phyloP scores from a whole-genome alignment of 2,113 vertebrate genomes.

The Podocnemis expansa region DNA sequence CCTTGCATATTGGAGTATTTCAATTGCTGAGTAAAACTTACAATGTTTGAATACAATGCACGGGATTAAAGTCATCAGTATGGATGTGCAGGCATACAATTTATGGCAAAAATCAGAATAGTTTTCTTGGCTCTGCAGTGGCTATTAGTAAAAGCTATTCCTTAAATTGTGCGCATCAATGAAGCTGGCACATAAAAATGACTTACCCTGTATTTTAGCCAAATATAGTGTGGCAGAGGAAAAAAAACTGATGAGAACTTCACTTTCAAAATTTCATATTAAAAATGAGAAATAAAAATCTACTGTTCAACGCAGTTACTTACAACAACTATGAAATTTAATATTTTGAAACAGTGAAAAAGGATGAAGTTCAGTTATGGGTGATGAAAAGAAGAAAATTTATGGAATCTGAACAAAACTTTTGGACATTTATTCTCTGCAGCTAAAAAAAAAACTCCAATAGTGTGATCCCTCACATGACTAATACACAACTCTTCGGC shows the following conservation, averaged over 20 bases:
- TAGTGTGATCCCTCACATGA: conserved; percentile 15
- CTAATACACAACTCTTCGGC: conserved; percentile 31
- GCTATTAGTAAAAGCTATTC: background rate
- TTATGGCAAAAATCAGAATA: background rate
- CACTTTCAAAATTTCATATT: background rate
- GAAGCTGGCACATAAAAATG: background rate
- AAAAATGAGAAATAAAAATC: background rate
- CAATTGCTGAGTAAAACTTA: background rate
- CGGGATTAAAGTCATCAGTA: background rate
- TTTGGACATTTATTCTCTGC: conserved; percentile 41
- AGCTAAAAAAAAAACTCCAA: conserved; percentile 30
- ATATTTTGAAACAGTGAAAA: background rate
- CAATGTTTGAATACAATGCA: background rate
- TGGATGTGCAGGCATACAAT: background rate
- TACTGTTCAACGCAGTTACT: accelerated
- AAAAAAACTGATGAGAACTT: background rate
- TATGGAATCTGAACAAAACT: conserved; percentile 29
- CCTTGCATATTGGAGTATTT: background rate
- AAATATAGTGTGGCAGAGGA: background rate
- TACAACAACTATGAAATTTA: background rate
- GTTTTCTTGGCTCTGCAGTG: background rate
- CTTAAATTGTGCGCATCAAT: background rate
- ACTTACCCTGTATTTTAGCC: background rate
- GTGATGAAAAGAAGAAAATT: conserved; percentile 13
- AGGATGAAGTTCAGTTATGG: background rate